Evolutionary conservation across 2,113 vertebrate genomes (phyloP).

Genomic region (Fulmarus glacialis): DNA sequence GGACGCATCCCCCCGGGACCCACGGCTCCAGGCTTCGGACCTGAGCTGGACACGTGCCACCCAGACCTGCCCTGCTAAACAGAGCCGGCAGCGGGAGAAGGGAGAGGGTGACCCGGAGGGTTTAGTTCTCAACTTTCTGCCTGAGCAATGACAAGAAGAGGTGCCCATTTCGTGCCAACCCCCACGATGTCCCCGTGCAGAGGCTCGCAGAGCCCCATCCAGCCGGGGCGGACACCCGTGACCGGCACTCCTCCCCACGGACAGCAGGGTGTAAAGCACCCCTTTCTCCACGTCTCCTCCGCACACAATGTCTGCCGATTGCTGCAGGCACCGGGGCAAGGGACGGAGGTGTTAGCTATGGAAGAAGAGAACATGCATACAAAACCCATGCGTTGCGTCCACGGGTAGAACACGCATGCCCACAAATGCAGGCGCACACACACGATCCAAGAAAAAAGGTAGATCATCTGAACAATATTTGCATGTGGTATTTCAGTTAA

Average conservation of each 20-base stretch:
- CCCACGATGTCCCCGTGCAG: accelerated
- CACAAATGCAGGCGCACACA: neutral
- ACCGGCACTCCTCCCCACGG: neutral
- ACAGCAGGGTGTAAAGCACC: neutral
- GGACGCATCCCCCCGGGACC: accelerated
- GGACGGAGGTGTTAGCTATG: neutral
- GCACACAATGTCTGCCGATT: neutral
- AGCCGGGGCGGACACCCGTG: accelerated
- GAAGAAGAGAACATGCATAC: neutral
- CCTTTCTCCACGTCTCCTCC: neutral
- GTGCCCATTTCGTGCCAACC: accelerated
- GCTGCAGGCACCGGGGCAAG: neutral
- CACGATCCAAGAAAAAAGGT: neutral
- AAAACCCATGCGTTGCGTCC: accelerated
- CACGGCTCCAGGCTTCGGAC: accelerated
- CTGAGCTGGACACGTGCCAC: accelerated
- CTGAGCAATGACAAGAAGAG: neutral
- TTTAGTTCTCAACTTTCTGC: neutral
- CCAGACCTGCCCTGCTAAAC: neutral
- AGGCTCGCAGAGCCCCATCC: neutral
- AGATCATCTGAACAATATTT: neutral
- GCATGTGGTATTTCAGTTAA: neutral
- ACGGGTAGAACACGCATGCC: neutral
- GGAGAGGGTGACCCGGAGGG: accelerated
- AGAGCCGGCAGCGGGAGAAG: neutral